Base-by-base conservation (phyloP, 30 jellyfish, hydroid and myxozoan genomes). In the Aurelia sp. region DNA sequence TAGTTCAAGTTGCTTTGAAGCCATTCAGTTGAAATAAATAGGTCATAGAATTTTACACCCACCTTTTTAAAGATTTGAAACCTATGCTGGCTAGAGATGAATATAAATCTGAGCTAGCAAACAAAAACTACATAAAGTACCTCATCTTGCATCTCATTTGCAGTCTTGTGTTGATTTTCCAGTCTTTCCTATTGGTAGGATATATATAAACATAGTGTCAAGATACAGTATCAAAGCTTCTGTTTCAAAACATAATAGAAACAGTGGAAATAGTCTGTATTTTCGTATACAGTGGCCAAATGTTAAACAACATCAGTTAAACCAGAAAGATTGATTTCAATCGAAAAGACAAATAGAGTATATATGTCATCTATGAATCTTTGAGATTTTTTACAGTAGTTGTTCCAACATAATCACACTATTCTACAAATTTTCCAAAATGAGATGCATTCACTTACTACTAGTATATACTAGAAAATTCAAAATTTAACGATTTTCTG, bases 81-180 rank as follows among this genome's bases (percentile, higher is more conserved):
- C n/a, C n/a, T n/a, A 27, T 2, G 33, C 1, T 27, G 33, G 33
- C 33, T 27, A 27, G 2, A 27, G 33, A 27, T 27, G 33, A 27
- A 37, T 0, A 37, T 37, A 44, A 44, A 44, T 44, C 55, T 44
- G 15, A 44, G 10, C 10, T 10, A 44, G 2, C 55, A 44, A 44
- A 5, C 9, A 44, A 44, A 16, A 44, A 5, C 7, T 44, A 44
- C 10, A 13, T 44, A 44, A 12, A 0, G 55, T 82, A 89, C 99
- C 97, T 94, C 97, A 89, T 94, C 99, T 63, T 94, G 99, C 89
- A 89, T 85, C 68, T 88, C 99, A 48, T 66, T 81, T 11, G 90
- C 96, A 10, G 71, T 62, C 71, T 86, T 78, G 35, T 85, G 88
- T 64, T 94, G 96, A 20, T 72, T 68, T 75, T 94, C 99, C 47